These are phyloP conservation scores for Eledona agricola DNA, from an alignment of 2,888 invertebrate species.

Conservation along the genomic window DNA sequence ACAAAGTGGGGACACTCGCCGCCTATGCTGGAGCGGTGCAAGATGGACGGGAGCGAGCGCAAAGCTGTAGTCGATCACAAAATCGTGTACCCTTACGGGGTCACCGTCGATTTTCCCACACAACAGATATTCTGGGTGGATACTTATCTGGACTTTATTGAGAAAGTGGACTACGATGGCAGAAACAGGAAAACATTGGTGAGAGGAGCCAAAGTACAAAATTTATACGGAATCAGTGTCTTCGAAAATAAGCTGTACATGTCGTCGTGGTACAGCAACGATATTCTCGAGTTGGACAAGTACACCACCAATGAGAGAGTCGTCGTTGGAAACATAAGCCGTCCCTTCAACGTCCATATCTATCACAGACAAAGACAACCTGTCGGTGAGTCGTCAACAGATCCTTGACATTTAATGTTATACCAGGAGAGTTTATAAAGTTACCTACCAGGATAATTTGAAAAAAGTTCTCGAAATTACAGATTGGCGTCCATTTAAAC, in stretches of 20 bases:
- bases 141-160: slow-evolving; percentile 80
- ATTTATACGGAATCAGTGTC: slow-evolving; percentile 75
- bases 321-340: slow-evolving; percentile 64
- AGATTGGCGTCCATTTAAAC: too few relatives aligned
- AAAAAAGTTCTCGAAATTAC: too few relatives aligned
- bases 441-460: too few relatives aligned
- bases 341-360: slow-evolving; percentile 73
- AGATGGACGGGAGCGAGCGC: slow-evolving; percentile 72
- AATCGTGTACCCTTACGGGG: slow-evolving; percentile 80
- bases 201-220: slow-evolving; percentile 67
- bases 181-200: slow-evolving; percentile 70
- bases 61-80: slow-evolving; percentile 70
- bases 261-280: slow-evolving; percentile 75
- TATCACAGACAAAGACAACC: slow-evolving; percentile 84
- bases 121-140: slow-evolving; percentile 83
- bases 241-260: slow-evolving; percentile 80
- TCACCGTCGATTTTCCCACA: slow-evolving; percentile 76
- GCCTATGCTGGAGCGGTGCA: slow-evolving; percentile 72
- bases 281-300: slow-evolving; percentile 71
- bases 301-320: slow-evolving; percentile 64
- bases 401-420: neutral
- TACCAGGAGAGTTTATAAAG: too few relatives aligned
- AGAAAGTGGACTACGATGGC: slow-evolving; percentile 81
- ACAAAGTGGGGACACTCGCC: slow-evolving; percentile 75
- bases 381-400: slow-evolving; percentile 63